Evolutionary conservation across 2,888 invertebrate genomes (phyloP).

Genomic region (Laspeyria flexula): DNA sequence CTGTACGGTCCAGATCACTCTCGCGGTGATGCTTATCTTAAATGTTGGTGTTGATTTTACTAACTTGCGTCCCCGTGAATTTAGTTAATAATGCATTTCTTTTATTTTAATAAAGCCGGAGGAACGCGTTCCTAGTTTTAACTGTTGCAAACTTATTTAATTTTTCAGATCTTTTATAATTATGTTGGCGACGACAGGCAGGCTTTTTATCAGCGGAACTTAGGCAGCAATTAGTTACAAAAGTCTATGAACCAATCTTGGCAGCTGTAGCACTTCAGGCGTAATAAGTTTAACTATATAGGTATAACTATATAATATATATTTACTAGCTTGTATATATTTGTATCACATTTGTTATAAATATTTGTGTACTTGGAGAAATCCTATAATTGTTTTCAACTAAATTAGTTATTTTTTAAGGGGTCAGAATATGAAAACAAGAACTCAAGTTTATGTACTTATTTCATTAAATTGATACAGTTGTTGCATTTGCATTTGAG

Average conservation of each 20-base stretch:
- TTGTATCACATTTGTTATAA: slow-evolving; percentile 33
- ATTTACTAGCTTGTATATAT: slow-evolving; percentile 45
- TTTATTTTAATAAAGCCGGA: slow-evolving; percentile 10
- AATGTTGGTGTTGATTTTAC: slow-evolving; percentile 26
- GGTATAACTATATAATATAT: slow-evolving; percentile 46
- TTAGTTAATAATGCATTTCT: slow-evolving; percentile 20
- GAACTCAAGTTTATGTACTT: slow-evolving; percentile 25
- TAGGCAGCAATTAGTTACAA: slow-evolving; percentile 54
- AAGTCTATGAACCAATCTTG: slow-evolving; percentile 38
- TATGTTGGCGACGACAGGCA: slow-evolving; percentile 65
- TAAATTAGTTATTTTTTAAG: slow-evolving; percentile 21
- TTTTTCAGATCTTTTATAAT: slow-evolving; percentile 69
- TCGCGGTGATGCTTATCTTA: slow-evolving; percentile 26
- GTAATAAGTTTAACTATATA: slow-evolving; percentile 34
- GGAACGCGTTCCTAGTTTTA: slow-evolving; percentile 42
- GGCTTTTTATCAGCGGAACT: slow-evolving; percentile 52
- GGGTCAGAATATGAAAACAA: slow-evolving; percentile 34
- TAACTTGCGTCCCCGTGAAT: slow-evolving; percentile 26
- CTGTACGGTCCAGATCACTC: slow-evolving; percentile 14
- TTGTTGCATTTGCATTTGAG: too few relatives aligned
- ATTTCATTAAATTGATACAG: slow-evolving; percentile 24
- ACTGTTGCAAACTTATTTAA: slow-evolving; percentile 64
- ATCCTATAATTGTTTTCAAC: slow-evolving; percentile 12
- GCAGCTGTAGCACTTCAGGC: slow-evolving; percentile 46
- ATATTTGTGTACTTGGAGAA: slow-evolving; percentile 30